Percentiles rank a stretch among this genome's conserved stretches.
Evolutionary conservation across 2,113 vertebrate genomes (phyloP).

Genomic region (Callipepla squamata): DNA sequence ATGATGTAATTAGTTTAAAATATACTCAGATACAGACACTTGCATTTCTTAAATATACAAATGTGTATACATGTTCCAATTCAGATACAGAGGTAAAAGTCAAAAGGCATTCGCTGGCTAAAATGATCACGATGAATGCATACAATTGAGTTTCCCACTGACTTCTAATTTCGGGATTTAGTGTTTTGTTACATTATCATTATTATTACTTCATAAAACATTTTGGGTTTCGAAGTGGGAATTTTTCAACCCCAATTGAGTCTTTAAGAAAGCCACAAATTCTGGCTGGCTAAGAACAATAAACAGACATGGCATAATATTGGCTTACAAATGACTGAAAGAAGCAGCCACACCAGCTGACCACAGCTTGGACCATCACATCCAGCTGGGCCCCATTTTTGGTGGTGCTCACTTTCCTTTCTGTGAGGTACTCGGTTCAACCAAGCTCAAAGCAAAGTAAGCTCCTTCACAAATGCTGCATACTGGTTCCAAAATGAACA

Average conservation of each 20-base stretch:
- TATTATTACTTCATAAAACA: neutral
- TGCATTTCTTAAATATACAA: neutral
- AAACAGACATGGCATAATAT: neutral
- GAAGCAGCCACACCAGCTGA: neutral
- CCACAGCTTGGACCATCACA: neutral
- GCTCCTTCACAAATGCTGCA: neutral
- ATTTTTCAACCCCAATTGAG: neutral
- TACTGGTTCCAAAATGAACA: neutral
- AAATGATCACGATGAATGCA: neutral
- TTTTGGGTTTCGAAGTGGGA: neutral
- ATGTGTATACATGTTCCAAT: neutral
- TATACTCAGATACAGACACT: neutral
- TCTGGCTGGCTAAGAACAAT: neutral
- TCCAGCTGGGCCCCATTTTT: neutral
- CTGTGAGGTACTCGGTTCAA: neutral
- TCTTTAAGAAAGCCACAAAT: neutral
- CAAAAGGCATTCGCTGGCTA: neutral
- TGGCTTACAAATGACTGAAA: neutral
- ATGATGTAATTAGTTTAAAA: neutral
- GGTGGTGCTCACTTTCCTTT: neutral
- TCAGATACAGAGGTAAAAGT: neutral
- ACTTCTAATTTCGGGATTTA: neutral
- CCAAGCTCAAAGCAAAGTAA: neutral
- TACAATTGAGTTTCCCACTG: neutral
- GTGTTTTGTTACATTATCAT: neutral